Percentiles rank a stretch among this genome's conserved stretches.
Evolutionary conservation across 2,797 vertebrate species (phyloP).

Genomic region (Halcyon smyrnensis): DNA sequence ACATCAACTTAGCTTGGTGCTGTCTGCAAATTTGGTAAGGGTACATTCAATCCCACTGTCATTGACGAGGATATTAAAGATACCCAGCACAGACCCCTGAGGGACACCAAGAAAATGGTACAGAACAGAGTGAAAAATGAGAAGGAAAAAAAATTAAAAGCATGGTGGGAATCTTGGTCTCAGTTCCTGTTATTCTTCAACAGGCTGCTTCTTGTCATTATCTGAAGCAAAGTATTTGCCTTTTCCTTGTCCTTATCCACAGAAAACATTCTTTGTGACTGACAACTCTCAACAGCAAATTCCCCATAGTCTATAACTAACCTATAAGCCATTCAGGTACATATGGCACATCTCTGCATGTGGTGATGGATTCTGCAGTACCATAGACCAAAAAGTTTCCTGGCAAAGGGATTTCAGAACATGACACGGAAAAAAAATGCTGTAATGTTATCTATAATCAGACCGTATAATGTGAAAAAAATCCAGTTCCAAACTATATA

Average conservation of each 20-base stretch:
- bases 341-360: background rate
- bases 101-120: too few relatives aligned
- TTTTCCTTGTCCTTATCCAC: background rate
- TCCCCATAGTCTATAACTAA: background rate
- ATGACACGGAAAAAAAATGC: background rate
- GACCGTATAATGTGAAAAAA: background rate
- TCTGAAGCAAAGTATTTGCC: background rate
- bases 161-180: background rate
- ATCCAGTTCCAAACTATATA: background rate
- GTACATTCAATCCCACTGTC: too few relatives aligned
- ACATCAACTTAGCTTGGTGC: too few relatives aligned
- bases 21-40: too few relatives aligned
- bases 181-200: background rate
- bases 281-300: background rate
- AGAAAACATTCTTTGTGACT: background rate
- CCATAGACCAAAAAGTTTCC: background rate
- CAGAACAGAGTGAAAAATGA: too few relatives aligned
- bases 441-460: background rate
- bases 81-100: too few relatives aligned
- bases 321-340: background rate
- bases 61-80: too few relatives aligned
- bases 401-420: background rate
- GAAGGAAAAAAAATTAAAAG: too few relatives aligned
- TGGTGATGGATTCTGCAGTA: background rate
- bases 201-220: background rate